These are phyloP conservation scores for Melanaphis sacchari DNA, from an alignment of 1,140 invertebrate species.

Conservation along the genomic window DNA sequence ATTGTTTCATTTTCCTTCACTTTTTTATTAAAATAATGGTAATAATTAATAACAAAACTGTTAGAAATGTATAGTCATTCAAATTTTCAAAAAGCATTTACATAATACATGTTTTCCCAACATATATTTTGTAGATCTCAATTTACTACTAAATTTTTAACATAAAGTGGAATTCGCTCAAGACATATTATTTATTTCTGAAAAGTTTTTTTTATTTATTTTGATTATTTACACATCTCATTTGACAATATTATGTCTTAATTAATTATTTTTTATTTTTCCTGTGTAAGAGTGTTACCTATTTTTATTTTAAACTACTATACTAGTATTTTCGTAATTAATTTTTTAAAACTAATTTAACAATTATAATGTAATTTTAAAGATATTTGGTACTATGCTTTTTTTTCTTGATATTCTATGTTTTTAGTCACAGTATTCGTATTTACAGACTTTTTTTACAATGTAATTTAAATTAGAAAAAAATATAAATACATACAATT, in stretches of 20 bases:
- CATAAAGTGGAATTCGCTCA: slow-evolving; percentile 46
- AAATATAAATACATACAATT: slow-evolving; percentile 31
- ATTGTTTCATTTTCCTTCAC: background rate
- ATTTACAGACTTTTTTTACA: slow-evolving; percentile 42
- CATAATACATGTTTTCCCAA: slow-evolving; percentile 19
- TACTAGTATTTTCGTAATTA: slow-evolving; percentile 40
- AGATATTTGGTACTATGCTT: slow-evolving; percentile 52
- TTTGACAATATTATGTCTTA: slow-evolving; percentile 24
- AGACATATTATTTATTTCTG: slow-evolving; percentile 51
- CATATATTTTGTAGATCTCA: slow-evolving; percentile 27
- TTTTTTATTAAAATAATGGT: slow-evolving; percentile 13
- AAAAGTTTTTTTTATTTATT: slow-evolving; percentile 20
- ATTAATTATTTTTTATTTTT: slow-evolving; percentile 5
- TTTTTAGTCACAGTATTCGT: slow-evolving; percentile 45
- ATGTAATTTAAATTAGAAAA: slow-evolving; percentile 49
- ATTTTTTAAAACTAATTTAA: slow-evolving; percentile 37
- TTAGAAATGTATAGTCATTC: background rate
- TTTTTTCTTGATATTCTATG: slow-evolving; percentile 37
- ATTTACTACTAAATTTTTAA: slow-evolving; percentile 34
- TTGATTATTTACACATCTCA: slow-evolving; percentile 27
- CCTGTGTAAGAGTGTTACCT: slow-evolving; percentile 48
- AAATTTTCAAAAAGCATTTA: background rate
- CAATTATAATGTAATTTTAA: slow-evolving; percentile 38
- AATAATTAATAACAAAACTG: slow-evolving; percentile 11
- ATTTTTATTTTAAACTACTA: slow-evolving; percentile 45